A percentile compares a stretch with the other conserved stretches of the same genome.
phyloP scores from a whole-genome alignment of 1,140 invertebrate species.

The Eueides isabella region DNA sequence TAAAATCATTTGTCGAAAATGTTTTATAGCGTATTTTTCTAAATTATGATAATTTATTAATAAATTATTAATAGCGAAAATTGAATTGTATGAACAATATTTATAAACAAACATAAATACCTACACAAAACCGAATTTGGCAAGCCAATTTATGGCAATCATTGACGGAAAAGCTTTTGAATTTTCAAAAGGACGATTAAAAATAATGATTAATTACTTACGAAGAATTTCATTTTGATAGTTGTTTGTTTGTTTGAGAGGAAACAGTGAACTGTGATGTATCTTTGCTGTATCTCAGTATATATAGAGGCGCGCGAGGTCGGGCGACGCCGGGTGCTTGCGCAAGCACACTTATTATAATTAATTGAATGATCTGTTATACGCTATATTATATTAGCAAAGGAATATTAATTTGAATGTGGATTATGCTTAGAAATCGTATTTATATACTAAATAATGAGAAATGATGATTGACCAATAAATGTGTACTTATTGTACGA shows the following conservation, averaged over 20 bases:
- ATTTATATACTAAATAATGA: not conserved
- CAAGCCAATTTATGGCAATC: not conserved
- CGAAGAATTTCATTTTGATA: conserved; percentile 51
- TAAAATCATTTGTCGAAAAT: too few species aligned
- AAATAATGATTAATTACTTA: conserved; percentile 39
- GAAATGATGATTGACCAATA: not conserved
- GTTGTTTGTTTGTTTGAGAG: conserved; percentile 36
- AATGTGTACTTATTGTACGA: not conserved
- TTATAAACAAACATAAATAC: not conserved
- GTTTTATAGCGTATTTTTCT: too few species aligned
- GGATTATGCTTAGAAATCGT: not conserved
- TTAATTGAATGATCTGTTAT: conserved; percentile 25
- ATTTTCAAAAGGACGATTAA: not conserved
- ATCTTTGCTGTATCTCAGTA: conserved; percentile 12
- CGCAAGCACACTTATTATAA: conserved; percentile 35
- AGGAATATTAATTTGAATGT: not conserved
- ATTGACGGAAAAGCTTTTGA: not conserved
- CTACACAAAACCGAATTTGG: not conserved
- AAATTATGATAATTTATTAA: too few species aligned
- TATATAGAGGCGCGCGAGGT: conserved; percentile 37
- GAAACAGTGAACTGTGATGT: conserved; percentile 35
- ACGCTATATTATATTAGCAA: not conserved
- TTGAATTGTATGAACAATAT: too few species aligned
- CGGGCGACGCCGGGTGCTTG: conserved; percentile 33
- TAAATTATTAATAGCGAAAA: too few species aligned